Percentiles rank a stretch among this genome's conserved stretches.
These are phyloP conservation scores for Wasmannia auropunctata DNA, from an alignment of 1,140 invertebrate species.

Conservation along the genomic window DNA sequence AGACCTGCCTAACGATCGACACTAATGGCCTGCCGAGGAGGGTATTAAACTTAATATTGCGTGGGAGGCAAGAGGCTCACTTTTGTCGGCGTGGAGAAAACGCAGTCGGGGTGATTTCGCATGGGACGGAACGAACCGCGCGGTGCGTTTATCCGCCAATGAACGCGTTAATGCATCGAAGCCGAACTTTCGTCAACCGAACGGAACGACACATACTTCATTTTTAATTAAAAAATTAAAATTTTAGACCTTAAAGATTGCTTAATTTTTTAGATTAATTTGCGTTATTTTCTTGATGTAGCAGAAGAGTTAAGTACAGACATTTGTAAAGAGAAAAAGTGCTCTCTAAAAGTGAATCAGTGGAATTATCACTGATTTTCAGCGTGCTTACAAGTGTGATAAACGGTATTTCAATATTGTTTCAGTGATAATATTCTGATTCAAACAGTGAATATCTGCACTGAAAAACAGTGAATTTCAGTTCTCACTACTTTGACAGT, in stretches of 20 bases:
- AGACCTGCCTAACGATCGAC: slow-evolving; percentile 65
- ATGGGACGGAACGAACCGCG: not conserved
- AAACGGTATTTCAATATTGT: no score
- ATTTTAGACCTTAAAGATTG: not conserved
- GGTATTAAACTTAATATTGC: slow-evolving; percentile 57
- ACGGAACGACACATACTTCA: no score
- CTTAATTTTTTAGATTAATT: not conserved
- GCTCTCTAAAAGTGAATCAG: no score
- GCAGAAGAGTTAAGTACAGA: not conserved
- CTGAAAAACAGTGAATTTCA: no score
- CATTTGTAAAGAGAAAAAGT: not conserved
- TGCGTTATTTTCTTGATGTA: not conserved
- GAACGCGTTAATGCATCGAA: not conserved
- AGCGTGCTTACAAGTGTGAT: no score
- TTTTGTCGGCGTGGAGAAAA: slow-evolving; percentile 54
- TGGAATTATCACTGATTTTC: no score
- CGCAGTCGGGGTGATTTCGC: slow-evolving; percentile 1
- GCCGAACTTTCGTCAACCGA: not conserved
- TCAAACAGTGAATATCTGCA: no score
- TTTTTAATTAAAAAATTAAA: not conserved
- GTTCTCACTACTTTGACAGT: no score
- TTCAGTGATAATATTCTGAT: no score
- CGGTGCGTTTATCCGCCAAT: not conserved
- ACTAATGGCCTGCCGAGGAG: slow-evolving; percentile 60
- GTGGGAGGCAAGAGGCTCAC: slow-evolving; percentile 62